These are phyloP conservation scores for Nematostella vectensis DNA, from an alignment of 92 coral and sea anemone genomes.

Conservation along the genomic window DNA sequence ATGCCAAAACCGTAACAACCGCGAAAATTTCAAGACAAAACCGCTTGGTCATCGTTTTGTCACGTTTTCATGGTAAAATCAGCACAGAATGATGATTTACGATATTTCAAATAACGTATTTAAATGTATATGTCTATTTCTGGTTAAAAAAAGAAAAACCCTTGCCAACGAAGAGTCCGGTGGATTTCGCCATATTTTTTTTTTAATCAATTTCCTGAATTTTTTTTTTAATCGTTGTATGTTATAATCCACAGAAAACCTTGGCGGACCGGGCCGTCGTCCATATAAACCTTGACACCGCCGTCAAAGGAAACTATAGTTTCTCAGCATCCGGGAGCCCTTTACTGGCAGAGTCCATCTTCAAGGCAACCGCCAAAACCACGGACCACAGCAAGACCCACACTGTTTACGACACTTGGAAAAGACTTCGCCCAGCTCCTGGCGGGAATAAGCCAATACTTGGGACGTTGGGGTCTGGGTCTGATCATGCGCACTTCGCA, in stretches of 20 bases:
- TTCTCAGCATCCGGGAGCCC: constrained; percentile 54
- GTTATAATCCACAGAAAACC: constrained; percentile 29
- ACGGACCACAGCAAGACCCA: constrained; percentile 27
- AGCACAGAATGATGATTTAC: no score
- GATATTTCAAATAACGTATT: no score
- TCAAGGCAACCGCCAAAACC: constrained; percentile 26
- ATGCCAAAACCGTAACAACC: no score
- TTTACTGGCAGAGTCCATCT: constrained; percentile 28
- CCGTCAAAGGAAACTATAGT: constrained; percentile 62
- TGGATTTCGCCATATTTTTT: no score
- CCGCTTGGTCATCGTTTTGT: no score
- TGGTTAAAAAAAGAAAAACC: no score
- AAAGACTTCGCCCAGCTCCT: constrained; percentile 27
- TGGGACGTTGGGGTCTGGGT: constrained; percentile 35
- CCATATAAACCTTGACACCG: constrained; percentile 58
- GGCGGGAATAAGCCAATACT: constrained; percentile 48
- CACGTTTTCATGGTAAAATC: no score
- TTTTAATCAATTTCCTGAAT: no score
- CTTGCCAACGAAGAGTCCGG: no score
- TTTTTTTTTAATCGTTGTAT: no score
- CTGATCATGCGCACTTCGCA: constrained; percentile 41
- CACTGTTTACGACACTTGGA: constrained; percentile 62
- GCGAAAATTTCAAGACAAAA: no score
- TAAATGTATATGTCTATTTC: no score
- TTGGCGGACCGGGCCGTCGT: constrained; percentile 58